Percentiles rank a stretch among this genome's conserved stretches.
Evolutionary conservation across 2,113 vertebrate species (phyloP).

Genomic region (Accipiter virgatus): DNA sequence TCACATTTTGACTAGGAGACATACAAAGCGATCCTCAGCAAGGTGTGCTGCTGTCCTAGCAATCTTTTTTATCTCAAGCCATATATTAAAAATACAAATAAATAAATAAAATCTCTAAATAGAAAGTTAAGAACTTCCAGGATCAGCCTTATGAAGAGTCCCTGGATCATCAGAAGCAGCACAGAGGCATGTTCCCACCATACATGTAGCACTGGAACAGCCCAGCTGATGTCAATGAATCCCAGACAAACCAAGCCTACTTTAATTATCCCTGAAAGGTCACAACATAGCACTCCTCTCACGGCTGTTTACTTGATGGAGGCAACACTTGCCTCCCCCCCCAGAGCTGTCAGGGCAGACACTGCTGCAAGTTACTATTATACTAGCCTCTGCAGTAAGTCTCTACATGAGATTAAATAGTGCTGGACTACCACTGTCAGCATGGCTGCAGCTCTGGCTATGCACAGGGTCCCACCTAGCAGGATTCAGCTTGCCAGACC

Average conservation of each 20-base stretch:
- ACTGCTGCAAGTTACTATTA: background rate
- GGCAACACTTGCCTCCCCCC: background rate
- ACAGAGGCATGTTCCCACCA: background rate
- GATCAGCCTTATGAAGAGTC: background rate
- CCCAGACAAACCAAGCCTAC: background rate
- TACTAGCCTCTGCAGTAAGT: background rate
- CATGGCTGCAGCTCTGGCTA: background rate
- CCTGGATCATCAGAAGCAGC: background rate
- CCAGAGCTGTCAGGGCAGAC: background rate
- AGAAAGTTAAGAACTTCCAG: background rate
- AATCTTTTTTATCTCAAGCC: background rate
- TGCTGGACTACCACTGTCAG: background rate
- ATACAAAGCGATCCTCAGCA: background rate
- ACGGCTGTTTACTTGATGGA: background rate
- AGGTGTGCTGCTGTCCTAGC: background rate
- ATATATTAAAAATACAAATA: background rate
- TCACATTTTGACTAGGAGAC: background rate
- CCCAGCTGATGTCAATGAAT: background rate
- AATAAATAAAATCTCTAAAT: background rate
- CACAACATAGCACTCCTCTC: background rate
- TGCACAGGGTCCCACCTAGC: background rate
- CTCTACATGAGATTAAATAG: background rate
- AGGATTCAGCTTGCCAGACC: background rate
- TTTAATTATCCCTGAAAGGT: slow-evolving; percentile 20
- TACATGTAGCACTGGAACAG: background rate